Evolutionary conservation across 2,888 invertebrate species (phyloP).

Genomic region (Sesia bembeciformis): DNA sequence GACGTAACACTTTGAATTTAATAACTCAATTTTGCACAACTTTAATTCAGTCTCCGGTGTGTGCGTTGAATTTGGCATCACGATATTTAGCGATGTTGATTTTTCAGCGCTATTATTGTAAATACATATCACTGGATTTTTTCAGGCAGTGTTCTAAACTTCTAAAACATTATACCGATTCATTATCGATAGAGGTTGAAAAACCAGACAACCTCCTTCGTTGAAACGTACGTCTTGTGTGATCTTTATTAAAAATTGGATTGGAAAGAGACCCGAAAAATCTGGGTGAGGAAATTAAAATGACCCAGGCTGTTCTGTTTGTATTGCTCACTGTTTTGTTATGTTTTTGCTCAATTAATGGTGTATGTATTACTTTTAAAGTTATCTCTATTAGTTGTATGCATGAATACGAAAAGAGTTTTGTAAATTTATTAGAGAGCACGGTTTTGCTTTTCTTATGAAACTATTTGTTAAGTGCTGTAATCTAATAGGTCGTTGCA

Average conservation of each 20-base stretch:
- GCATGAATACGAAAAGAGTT: conserved; percentile 39
- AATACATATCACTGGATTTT: conserved; percentile 61
- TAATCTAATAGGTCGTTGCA: no score
- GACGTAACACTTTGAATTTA: conserved; percentile 7
- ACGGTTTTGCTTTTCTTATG: conserved; percentile 69
- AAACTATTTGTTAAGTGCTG: conserved; percentile 45
- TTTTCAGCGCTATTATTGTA: conserved; percentile 48
- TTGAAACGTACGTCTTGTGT: no score
- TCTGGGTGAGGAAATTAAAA: no score
- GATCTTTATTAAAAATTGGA: no score
- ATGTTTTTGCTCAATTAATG: conserved; percentile 4
- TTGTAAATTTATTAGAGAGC: conserved; percentile 57
- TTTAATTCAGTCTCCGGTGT: conserved; percentile 9
- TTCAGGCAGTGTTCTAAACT: conserved; percentile 46
- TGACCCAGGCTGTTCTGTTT: conserved; percentile 38
- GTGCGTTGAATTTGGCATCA: conserved; percentile 12
- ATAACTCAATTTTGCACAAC: conserved; percentile 17
- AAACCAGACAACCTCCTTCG: no score
- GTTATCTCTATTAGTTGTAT: conserved; percentile 35
- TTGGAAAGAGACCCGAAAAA: no score
- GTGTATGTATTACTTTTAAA: conserved; percentile 48
- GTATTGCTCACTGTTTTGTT: conserved; percentile 58
- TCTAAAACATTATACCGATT: no score
- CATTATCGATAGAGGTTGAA: no score
- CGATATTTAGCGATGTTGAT: conserved; percentile 17